These are phyloP conservation scores for Oscheius sp. DNA, from an alignment of 2,888 invertebrate species.

Conservation along the genomic window DNA sequence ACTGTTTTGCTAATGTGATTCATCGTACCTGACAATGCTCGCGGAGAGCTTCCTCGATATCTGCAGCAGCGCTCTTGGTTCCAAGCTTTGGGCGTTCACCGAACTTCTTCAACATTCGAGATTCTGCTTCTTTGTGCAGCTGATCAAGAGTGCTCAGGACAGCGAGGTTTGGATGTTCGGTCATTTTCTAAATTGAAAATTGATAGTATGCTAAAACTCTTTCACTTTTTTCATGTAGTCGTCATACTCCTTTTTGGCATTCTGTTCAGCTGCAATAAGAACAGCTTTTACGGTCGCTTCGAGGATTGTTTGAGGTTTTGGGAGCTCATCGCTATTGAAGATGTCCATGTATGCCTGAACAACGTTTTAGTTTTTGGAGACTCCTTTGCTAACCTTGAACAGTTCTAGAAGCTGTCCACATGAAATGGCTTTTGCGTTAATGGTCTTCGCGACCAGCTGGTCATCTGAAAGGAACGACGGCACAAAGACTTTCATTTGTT, in stretches of 20 bases:
- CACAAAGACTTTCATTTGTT: constrained; percentile 85
- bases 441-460: constrained; percentile 89
- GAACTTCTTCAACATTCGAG: background rate
- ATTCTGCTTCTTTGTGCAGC: background rate
- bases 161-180: background rate
- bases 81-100: constrained; percentile 3
- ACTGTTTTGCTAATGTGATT: background rate
- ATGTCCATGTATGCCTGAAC: constrained; percentile 88
- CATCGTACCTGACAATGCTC: constrained; percentile 3
- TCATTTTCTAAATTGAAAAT: background rate
- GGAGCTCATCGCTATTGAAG: constrained; percentile 94
- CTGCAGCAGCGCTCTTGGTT: background rate
- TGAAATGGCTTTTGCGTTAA: constrained; percentile 90
- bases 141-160: background rate
- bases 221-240: constrained; percentile 13
- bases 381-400: constrained; percentile 80
- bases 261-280: constrained; percentile 16
- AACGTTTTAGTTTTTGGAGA: background rate
- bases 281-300: background rate
- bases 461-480: constrained; percentile 89
- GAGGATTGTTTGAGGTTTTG: constrained; percentile 78
- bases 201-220: background rate
- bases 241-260: constrained; percentile 11
- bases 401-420: constrained; percentile 93
- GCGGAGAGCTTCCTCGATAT: background rate